Evolutionary conservation across 1,140 invertebrate genomes (phyloP).

Genomic region (Oreohelix idahoensis): DNA sequence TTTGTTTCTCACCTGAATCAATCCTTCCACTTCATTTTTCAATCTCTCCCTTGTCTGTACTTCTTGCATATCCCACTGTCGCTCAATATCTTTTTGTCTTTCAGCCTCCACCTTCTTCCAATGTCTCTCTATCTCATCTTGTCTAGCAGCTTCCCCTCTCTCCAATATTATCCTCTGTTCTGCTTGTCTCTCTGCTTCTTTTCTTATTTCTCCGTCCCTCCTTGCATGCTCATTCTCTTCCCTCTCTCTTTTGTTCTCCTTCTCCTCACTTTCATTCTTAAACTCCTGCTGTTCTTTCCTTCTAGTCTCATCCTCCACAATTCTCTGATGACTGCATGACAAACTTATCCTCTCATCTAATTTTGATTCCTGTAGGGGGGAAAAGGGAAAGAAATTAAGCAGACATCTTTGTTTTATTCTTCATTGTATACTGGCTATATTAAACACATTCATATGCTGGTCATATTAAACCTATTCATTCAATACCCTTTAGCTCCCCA

Average conservation of each 20-base stretch:
- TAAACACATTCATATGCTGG: too few species aligned
- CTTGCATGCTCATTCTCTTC: not conserved
- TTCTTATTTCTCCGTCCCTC: not conserved
- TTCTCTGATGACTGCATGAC: not conserved
- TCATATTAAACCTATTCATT: too few species aligned
- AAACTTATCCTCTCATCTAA: too few species aligned
- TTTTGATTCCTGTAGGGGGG: too few species aligned
- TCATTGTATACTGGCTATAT: too few species aligned
- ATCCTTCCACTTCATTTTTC: conserved; percentile 34
- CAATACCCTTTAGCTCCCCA: too few species aligned
- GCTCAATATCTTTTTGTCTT: not conserved
- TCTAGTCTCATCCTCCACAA: not conserved
- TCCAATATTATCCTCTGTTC: conserved; percentile 1
- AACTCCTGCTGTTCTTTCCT: not conserved
- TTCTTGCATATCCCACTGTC: conserved; percentile 41
- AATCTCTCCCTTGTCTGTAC: not conserved
- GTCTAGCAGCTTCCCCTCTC: not conserved
- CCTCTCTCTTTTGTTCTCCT: conserved; percentile 17
- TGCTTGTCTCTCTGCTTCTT: conserved; percentile 19
- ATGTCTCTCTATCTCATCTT: not conserved
- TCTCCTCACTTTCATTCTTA: conserved; percentile 16
- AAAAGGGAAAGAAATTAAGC: too few species aligned
- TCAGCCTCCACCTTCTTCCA: not conserved
- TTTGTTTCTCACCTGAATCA: conserved; percentile 25
- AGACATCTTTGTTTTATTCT: too few species aligned